Evolutionary conservation across 2,888 invertebrate species (phyloP).

Genomic region (Holacanthella duospinosa): DNA sequence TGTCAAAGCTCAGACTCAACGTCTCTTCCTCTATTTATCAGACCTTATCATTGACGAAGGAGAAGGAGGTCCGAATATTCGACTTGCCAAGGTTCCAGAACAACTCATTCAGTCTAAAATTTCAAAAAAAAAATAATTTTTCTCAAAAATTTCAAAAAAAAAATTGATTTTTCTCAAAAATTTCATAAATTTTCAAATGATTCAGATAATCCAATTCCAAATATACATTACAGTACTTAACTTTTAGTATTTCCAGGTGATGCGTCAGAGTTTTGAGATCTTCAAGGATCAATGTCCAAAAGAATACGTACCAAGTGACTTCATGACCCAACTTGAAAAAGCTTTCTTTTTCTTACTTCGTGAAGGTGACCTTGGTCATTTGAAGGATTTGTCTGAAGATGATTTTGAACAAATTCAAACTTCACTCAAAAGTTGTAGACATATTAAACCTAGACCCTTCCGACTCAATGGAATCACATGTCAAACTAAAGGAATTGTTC

Average conservation of each 20-base stretch:
- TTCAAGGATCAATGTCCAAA: conserved; percentile 14
- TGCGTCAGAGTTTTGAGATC: conserved; percentile 20
- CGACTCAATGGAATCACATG: conserved; percentile 16
- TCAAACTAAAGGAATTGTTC: conserved; percentile 15
- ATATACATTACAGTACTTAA: too few species aligned
- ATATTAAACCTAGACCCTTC: conserved; percentile 11
- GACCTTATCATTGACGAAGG: not conserved
- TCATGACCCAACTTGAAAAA: conserved; percentile 16
- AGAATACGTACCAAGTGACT: conserved; percentile 18
- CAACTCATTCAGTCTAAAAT: too few species aligned
- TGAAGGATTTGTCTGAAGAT: conserved; percentile 20
- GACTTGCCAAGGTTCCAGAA: not conserved
- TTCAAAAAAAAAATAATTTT: too few species aligned
- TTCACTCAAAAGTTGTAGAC: conserved; percentile 20
- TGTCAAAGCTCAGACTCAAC: not conserved
- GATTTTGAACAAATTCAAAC: conserved; percentile 17
- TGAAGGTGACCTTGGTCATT: conserved; percentile 17
- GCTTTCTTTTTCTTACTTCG: conserved; percentile 25
- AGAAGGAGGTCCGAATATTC: not conserved
- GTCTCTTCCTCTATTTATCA: conserved; percentile 2
- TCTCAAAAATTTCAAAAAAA: too few species aligned
- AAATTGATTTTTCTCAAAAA: too few species aligned
- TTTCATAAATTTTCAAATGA: too few species aligned
- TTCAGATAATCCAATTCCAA: too few species aligned
- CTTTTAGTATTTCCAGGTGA: too few species aligned